Conservation (phyloP, 37 sponge, comb jelly and placozoan species). For the Hormiphora californensis region DNA sequence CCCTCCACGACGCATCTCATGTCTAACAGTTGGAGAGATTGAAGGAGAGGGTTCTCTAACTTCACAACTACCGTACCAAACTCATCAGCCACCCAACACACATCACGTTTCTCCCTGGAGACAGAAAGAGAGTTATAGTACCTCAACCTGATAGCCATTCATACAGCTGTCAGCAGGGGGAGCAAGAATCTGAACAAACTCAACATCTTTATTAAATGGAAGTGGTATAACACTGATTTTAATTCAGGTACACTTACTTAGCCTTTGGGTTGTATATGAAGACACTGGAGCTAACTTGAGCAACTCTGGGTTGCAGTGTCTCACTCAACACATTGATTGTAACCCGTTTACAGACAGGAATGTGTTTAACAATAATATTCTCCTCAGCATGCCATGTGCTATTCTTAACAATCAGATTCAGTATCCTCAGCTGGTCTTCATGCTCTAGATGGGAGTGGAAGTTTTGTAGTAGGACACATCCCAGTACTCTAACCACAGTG, state of each 20-base stretch:
- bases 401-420: conserved; percentile 34
- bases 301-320: neutral
- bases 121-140: no score
- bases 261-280: conserved; percentile 49
- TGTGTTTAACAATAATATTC: neutral
- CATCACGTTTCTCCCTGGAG: neutral
- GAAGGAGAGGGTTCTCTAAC: conserved; percentile 34
- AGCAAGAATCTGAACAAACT: no score
- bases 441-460: conserved; percentile 9
- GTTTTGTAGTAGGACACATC: conserved; percentile 15
- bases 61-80: conserved; percentile 19
- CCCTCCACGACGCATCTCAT: conserved; percentile 34
- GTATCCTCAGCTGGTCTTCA: conserved; percentile 41
- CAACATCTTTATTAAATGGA: no score
- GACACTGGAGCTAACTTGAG: neutral
- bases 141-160: no score
- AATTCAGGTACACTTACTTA: no score
- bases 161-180: no score
- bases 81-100: conserved; percentile 14
- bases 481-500: conserved; percentile 21
- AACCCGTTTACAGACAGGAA: conserved; percentile 11
- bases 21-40: conserved; percentile 18
- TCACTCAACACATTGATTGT: neutral
- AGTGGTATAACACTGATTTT: no score
- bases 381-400: conserved; percentile 1